A percentile compares a stretch with the other conserved stretches of the same genome.
Conservation (phyloP, 2,888 invertebrate genomes). For the Nysson spinosus region DNA sequence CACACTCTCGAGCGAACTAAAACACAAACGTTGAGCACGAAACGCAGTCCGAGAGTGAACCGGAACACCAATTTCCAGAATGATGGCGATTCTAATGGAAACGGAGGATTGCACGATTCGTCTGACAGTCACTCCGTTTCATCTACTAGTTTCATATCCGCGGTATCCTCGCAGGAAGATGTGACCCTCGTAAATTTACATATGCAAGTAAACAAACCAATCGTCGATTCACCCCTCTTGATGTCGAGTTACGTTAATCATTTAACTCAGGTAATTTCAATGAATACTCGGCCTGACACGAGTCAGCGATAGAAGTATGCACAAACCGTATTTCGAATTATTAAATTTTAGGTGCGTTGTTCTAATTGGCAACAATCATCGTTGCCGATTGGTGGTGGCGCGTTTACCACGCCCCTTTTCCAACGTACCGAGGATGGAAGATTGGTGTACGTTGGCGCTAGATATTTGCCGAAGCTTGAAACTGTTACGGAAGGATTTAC, state of each 20-base stretch:
- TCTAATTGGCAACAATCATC: slow-evolving; percentile 88
- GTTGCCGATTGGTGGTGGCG: slow-evolving; percentile 85
- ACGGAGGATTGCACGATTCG: slow-evolving; percentile 78
- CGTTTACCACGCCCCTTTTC: slow-evolving; percentile 89
- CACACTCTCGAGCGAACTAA: slow-evolving; percentile 73
- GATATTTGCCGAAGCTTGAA: slow-evolving; percentile 86
- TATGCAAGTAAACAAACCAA: slow-evolving; percentile 94
- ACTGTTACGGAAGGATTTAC: slow-evolving; percentile 83
- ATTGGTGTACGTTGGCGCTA: slow-evolving; percentile 86
- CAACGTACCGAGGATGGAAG: slow-evolving; percentile 87
- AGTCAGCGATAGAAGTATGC: too few species aligned
- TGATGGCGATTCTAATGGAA: slow-evolving; percentile 52
- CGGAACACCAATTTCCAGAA: slow-evolving; percentile 56
- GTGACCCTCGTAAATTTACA: slow-evolving; percentile 94
- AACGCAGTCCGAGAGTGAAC: slow-evolving; percentile 64
- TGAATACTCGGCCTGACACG: too few species aligned
- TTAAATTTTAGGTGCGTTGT: slow-evolving; percentile 79
- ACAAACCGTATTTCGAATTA: too few species aligned
- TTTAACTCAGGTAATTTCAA: slow-evolving; percentile 86
- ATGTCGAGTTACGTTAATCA: slow-evolving; percentile 97
- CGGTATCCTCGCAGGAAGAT: slow-evolving; percentile 95
- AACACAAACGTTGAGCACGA: slow-evolving; percentile 55
- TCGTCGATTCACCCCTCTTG: slow-evolving; percentile 94
- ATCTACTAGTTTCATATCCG: slow-evolving; percentile 92
- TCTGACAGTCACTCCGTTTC: slow-evolving; percentile 90